Evolutionary conservation across 2,113 vertebrate species (phyloP).

Genomic region (Porphyrio hochstetteri): DNA sequence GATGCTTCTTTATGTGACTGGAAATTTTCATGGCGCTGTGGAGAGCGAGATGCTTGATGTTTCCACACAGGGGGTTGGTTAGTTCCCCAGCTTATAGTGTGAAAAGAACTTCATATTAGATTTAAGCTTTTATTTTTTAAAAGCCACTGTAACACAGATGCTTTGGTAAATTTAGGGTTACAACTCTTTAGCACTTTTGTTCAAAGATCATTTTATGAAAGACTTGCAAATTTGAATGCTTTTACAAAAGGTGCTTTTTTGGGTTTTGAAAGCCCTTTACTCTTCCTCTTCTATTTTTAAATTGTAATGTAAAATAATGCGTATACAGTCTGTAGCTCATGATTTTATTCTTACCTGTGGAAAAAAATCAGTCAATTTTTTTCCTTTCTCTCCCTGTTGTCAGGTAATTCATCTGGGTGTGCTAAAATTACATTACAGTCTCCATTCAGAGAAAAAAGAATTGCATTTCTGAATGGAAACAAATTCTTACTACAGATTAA

Average conservation of each 20-base stretch:
- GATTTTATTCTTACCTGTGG: neutral
- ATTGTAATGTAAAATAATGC: neutral
- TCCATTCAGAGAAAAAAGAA: neutral
- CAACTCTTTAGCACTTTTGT: neutral
- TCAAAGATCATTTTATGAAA: slow-evolving; percentile 50
- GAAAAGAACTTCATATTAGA: neutral
- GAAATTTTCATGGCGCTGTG: neutral
- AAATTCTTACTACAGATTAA: slow-evolving; percentile 15
- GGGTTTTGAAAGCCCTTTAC: neutral
- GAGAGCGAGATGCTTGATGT: neutral
- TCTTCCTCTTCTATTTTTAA: neutral
- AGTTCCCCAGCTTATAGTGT: neutral
- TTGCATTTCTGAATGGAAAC: slow-evolving; percentile 22
- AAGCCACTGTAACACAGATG: neutral
- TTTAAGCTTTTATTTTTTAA: neutral
- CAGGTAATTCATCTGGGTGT: neutral
- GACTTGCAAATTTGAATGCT: slow-evolving; percentile 58
- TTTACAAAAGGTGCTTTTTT: neutral
- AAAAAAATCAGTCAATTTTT: neutral
- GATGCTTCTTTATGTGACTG: neutral
- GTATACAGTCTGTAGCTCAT: neutral
- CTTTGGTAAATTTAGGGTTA: slow-evolving; percentile 1
- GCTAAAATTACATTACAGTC: neutral
- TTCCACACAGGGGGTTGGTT: neutral
- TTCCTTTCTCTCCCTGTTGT: neutral